These are phyloP conservation scores for Falco biarmicus DNA, from an alignment of 2,797 vertebrate genomes.

Conservation along the genomic window DNA sequence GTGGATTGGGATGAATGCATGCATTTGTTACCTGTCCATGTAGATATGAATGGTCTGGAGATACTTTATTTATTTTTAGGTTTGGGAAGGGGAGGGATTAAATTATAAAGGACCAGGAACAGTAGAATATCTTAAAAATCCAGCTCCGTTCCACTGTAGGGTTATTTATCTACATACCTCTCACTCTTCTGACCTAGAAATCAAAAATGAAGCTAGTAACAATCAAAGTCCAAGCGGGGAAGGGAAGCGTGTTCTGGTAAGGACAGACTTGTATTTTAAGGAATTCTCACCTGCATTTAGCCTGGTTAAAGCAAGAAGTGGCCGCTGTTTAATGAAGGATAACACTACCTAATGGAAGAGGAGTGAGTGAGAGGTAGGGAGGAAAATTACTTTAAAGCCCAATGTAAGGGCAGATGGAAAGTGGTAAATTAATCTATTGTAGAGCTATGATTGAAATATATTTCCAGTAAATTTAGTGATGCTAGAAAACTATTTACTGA, in stretches of 20 bases:
- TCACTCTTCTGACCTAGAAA: slow-evolving; percentile 69
- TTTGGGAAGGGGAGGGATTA: slow-evolving; percentile 74
- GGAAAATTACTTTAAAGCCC: slow-evolving; percentile 54
- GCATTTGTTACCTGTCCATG: slow-evolving; percentile 74
- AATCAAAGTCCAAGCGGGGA: background rate
- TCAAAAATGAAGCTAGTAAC: slow-evolving; percentile 23
- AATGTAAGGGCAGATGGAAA: slow-evolving; percentile 1
- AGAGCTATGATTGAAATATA: slow-evolving; percentile 55
- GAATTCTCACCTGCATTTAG: slow-evolving; percentile 7
- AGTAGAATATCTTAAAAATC: slow-evolving; percentile 64
- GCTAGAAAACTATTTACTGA: slow-evolving; percentile 65
- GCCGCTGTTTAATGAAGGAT: slow-evolving; percentile 41
- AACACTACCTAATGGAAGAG: slow-evolving; percentile 31
- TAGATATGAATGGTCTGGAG: slow-evolving; percentile 75
- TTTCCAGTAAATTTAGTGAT: slow-evolving; percentile 63
- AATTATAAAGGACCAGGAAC: slow-evolving; percentile 80
- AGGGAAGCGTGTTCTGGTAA: background rate
- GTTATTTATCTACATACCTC: slow-evolving; percentile 76
- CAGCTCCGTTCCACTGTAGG: slow-evolving; percentile 67
- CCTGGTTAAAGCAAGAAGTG: slow-evolving; percentile 16
- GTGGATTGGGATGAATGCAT: slow-evolving; percentile 69
- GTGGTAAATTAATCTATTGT: slow-evolving; percentile 52
- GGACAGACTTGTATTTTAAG: background rate
- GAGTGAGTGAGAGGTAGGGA: slow-evolving; percentile 33
- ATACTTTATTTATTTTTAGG: slow-evolving; percentile 79